Evolutionary conservation across 2,888 invertebrate genomes (phyloP), one percentile per base, ranked within the genome.

Genomic region (Nemotelus pantherinus): DNA sequence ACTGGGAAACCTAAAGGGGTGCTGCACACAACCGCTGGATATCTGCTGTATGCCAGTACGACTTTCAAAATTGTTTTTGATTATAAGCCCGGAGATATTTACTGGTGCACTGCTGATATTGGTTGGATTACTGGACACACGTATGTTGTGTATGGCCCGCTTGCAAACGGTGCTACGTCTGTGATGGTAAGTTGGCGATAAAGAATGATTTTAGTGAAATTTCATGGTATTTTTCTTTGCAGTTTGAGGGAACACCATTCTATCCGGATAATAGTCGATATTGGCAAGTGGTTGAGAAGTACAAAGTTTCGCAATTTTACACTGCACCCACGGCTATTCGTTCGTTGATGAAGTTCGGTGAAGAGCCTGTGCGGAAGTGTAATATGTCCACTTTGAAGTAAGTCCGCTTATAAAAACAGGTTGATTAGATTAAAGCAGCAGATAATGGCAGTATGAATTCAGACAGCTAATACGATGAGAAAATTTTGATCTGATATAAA

Each of bases 1-100:
- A 99, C 99, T 1, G 99, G 99, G 43, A 98, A 97, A 86, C 99
- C 99, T 0, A 99, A 99, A 86, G 99, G 99, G 39, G 98, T 99
- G 3, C 87, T 98, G 48, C 99, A 99, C 87, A 96, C 98, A 0
- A 94, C 95, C 0, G 98, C 92, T 0, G 99, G 99, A 0, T 99
- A 98, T 88, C 90, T 99, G 89, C 85, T 98, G 77, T 99, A 99
- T 85, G 94, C 95, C 0, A 94, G 96, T 0, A 93, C 96, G 2
- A 97, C 98, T 0, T 97, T 97, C 87, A 97, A 97, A 87, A 97
- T 96, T 86, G 95, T 96, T 39, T 99, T 99, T 86, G 98, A 99
- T 86, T 94, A 95, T 85, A 93, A 93, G 82, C 93, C 93, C 0
- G 91, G 91, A 68, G 95, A 96, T 85, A 89, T 94, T 71, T 95